phyloP scores from a whole-genome alignment of 2,113 vertebrate species.

The Micronisus gabar region DNA sequence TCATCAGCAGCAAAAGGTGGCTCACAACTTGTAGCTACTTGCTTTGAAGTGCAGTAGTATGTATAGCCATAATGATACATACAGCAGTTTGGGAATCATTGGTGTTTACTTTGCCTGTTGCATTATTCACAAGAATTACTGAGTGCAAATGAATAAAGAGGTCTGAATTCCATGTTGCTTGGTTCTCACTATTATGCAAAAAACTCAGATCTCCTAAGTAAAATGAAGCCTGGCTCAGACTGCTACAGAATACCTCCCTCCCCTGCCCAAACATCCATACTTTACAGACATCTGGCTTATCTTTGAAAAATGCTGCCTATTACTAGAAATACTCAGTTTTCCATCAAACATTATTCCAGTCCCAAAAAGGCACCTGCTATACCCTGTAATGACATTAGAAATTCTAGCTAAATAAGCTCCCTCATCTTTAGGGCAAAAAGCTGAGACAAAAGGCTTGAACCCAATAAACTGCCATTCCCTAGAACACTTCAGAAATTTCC shows the following conservation, averaged over 20 bases:
- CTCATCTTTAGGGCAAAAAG: background rate
- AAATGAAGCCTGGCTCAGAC: background rate
- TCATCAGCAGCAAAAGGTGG: background rate
- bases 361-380: background rate
- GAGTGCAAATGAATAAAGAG: background rate
- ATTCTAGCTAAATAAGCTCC: background rate
- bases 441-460: background rate
- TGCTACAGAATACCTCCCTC: background rate
- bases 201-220: background rate
- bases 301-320: background rate
- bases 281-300: background rate
- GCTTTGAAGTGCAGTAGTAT: background rate
- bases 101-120: background rate
- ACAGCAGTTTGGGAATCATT: background rate
- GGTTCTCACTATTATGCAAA: background rate
- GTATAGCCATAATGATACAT: background rate
- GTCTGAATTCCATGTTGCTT: background rate
- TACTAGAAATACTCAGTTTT: background rate
- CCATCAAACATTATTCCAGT: background rate
- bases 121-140: background rate
- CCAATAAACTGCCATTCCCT: background rate
- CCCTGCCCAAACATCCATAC: background rate
- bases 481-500: background rate
- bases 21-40: background rate
- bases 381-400: background rate